Conservation (phyloP, 1,140 invertebrate species). For the Micrasema minimum region DNA sequence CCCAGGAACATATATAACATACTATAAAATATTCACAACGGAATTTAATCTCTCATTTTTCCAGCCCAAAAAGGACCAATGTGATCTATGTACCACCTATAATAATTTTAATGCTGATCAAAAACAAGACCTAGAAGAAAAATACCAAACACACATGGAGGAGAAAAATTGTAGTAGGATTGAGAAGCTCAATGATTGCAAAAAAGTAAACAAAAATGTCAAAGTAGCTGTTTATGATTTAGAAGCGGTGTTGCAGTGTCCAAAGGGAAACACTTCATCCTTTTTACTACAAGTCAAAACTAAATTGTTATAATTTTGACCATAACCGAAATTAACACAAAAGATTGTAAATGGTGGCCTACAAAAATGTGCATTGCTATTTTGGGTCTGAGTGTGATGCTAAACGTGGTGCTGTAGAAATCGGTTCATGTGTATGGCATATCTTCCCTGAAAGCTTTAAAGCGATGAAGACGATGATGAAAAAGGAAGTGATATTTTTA, state of each 20-base stretch:
- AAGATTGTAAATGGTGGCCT: slow-evolving; percentile 57
- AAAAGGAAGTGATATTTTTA: slow-evolving; percentile 57
- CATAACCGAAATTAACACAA: slow-evolving; percentile 63
- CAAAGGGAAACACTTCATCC: slow-evolving; percentile 55
- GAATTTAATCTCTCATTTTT: slow-evolving; percentile 59
- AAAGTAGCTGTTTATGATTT: slow-evolving; percentile 57
- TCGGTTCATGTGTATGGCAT: slow-evolving; percentile 59
- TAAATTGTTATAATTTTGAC: slow-evolving; percentile 52
- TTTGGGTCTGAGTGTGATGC: slow-evolving; percentile 63
- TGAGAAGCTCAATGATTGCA: slow-evolving; percentile 52
- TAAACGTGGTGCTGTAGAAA: slow-evolving; percentile 60
- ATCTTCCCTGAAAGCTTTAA: slow-evolving; percentile 53
- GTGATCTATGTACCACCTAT: slow-evolving; percentile 57
- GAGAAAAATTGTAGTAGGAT: slow-evolving; percentile 36
- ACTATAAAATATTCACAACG: slow-evolving; percentile 56
- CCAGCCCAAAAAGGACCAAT: slow-evolving; percentile 60
- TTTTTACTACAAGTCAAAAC: slow-evolving; percentile 62
- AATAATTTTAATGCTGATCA: slow-evolving; percentile 51
- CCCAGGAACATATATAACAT: slow-evolving; percentile 54
- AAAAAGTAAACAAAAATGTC: slow-evolving; percentile 54
- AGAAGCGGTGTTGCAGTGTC: slow-evolving; percentile 56
- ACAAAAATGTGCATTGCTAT: slow-evolving; percentile 56
- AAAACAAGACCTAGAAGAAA: slow-evolving; percentile 54
- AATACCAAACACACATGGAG: not conserved
- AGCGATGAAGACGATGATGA: slow-evolving; percentile 52